A percentile compares a stretch with the other conserved stretches of the same genome.
Conservation (phyloP, 2,888 invertebrate species). For the Scrobipalpa costella region DNA sequence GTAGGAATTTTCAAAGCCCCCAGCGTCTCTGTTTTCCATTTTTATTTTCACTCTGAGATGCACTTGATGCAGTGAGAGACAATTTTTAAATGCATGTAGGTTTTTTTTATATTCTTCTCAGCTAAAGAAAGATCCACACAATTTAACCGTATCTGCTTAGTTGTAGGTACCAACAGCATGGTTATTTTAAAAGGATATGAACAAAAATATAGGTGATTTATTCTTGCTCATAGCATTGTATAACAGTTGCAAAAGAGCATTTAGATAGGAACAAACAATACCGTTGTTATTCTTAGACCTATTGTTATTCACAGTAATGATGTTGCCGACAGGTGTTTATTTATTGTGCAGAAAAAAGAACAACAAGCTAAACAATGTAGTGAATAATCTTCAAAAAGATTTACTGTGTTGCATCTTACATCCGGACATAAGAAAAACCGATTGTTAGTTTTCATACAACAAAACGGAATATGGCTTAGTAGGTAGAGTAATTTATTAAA, state of each 20-base stretch:
- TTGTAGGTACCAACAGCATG: neutral
- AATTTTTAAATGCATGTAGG: neutral
- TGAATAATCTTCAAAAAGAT: conserved; percentile 41
- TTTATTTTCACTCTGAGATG: neutral
- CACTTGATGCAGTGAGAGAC: neutral
- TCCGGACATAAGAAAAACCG: neutral
- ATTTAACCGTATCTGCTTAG: neutral
- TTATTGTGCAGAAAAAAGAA: conserved; percentile 31
- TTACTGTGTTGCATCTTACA: neutral
- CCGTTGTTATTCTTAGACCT: conserved; percentile 41
- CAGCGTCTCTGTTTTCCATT: conserved; percentile 31
- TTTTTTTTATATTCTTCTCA: neutral
- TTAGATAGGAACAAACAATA: conserved; percentile 42
- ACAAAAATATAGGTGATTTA: neutral
- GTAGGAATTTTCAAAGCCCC: conserved; percentile 37
- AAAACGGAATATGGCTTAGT: conserved; percentile 21
- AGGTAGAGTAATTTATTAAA: neutral
- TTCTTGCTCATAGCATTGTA: conserved; percentile 11
- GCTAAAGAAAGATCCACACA: too few relatives aligned
- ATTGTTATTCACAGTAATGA: conserved; percentile 50
- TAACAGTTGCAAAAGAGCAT: conserved; percentile 32
- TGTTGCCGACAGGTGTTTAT: conserved; percentile 40
- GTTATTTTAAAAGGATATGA: neutral
- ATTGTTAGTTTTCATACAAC: conserved; percentile 37
- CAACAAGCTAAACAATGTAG: conserved; percentile 13